Base-by-base conservation (phyloP, 1,140 invertebrate genomes). In the Aphis craccivora region DNA sequence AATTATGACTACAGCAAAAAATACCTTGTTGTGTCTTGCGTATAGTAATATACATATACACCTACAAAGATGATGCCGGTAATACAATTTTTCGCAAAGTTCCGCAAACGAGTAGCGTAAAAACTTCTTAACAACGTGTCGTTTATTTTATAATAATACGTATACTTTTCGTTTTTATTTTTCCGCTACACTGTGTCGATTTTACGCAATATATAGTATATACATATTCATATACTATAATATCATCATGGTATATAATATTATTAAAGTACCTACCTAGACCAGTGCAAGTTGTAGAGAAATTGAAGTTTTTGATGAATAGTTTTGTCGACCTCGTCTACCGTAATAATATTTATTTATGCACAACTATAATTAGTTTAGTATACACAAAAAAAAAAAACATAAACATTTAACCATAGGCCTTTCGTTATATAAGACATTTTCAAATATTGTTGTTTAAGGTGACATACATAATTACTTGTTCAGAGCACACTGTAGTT, bases 111-210 rank as follows among this genome's bases (percentile, higher is more conserved):
- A 40, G 53, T 90, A 23, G 53, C n/a, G 89, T 90, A 90, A 90
- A 90, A 90, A 90, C 53, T 90, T 90, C 53, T 90, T 90, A 90
- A 90, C 89, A 67, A 90, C 55, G 55, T 67, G 37, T 67, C 53
- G 53, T 67, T 60, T 90, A 90, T 67, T 90, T 67, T 43, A 30
- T 90, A 90, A 76, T 40, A 40, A 22, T 90, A 35, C 25, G 30
- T 40, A 43, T 60, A 60, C 89, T 90, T 67, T 67, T 90, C n/a
- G 55, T 14, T 60, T 67, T 90, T 90, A 45, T 67, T 67, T 60
- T 67, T 30, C 9, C 7, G 11, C 48, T 89, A 35, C 7, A 48
- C 2, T 35, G 83, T 14, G 37, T 40, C 83, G 23, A 9, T 43
- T 8, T 84, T 40, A 37, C 83, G 14, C 22, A 84, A 23, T 23